A percentile compares a stretch with the other conserved stretches of the same genome.
These are phyloP conservation scores for Cephus rjabovi DNA, from an alignment of 2,888 invertebrate species.

Conservation along the genomic window DNA sequence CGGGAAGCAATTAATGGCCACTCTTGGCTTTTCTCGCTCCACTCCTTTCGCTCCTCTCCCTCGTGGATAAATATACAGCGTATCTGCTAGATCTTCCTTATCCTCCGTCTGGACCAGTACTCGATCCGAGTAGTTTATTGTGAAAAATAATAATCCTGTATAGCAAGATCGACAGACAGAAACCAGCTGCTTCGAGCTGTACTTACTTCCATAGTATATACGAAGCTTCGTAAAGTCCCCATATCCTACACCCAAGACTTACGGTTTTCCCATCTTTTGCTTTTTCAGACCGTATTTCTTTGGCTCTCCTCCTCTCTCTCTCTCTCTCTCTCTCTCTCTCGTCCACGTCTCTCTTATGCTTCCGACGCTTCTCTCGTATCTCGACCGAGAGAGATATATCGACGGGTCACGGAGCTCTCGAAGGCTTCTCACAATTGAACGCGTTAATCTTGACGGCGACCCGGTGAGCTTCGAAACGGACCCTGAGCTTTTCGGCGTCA, in stretches of 20 bases:
- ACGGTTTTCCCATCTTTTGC: neutral
- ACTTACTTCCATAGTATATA: neutral
- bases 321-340: neutral
- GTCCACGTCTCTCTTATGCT: neutral
- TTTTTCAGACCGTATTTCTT: conserved; percentile 14
- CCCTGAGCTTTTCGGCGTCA: too few relatives aligned
- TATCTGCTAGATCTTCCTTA: neutral
- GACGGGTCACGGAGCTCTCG: neutral
- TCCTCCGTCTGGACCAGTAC: neutral
- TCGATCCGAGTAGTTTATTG: neutral
- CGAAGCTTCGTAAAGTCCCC: neutral
- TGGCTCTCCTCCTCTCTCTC: neutral
- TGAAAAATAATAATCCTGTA: neutral
- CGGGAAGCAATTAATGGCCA: conserved; percentile 1
- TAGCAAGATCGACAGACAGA: neutral
- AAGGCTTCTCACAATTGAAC: neutral
- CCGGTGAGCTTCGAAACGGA: too few relatives aligned
- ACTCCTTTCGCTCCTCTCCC: neutral
- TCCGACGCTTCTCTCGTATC: neutral
- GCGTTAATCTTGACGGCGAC: neutral
- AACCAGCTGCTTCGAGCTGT: neutral
- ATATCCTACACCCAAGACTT: neutral
- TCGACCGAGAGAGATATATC: neutral
- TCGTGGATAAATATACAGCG: neutral
- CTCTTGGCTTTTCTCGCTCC: neutral